A percentile compares a stretch with the other conserved stretches of the same genome.
Conservation (phyloP, 2,797 vertebrate genomes). For the Triplophysa yarkandensis region DNA sequence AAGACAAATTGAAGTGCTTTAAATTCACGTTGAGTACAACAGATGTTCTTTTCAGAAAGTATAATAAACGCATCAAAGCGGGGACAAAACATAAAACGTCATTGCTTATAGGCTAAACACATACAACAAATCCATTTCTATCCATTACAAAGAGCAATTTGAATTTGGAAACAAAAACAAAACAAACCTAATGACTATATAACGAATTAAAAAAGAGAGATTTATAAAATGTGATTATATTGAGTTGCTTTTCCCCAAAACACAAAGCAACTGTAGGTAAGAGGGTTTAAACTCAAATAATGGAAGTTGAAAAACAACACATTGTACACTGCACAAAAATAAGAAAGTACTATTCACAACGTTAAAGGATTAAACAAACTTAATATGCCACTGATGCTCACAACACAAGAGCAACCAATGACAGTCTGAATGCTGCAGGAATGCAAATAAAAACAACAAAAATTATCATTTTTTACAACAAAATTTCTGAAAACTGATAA, state of each 20-base stretch:
- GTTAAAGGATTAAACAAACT: slow-evolving; percentile 39
- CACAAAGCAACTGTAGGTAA: slow-evolving; percentile 60
- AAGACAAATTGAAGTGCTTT: slow-evolving; percentile 53
- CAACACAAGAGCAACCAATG: slow-evolving; percentile 34
- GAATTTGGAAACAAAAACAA: slow-evolving; percentile 18
- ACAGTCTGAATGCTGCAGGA: slow-evolving; percentile 30
- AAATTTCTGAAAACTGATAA: slow-evolving; percentile 24
- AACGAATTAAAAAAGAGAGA: slow-evolving; percentile 20
- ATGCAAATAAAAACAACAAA: slow-evolving; percentile 35
- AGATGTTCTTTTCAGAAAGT: slow-evolving; percentile 55
- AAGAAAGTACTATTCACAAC: slow-evolving; percentile 13
- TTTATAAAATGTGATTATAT: slow-evolving; percentile 1
- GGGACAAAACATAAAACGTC: slow-evolving; percentile 62
- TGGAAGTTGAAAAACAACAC: slow-evolving; percentile 20
- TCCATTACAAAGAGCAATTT: slow-evolving; percentile 9
- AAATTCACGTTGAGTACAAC: slow-evolving; percentile 55
- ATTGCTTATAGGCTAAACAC: slow-evolving; percentile 26
- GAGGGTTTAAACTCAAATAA: slow-evolving; percentile 35
- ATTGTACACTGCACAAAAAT: slow-evolving; percentile 27
- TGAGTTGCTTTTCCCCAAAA: slow-evolving; percentile 35
- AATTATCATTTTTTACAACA: slow-evolving; percentile 12
- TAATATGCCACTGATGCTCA: slow-evolving; percentile 24
- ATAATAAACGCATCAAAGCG: slow-evolving; percentile 47
- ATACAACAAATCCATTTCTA: slow-evolving; percentile 2
- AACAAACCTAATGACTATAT: slow-evolving; percentile 29